Evolutionary conservation across 1,140 invertebrate species (phyloP), one percentile per base, ranked within the genome.

Genomic region (Chrysomallon squamiferum): DNA sequence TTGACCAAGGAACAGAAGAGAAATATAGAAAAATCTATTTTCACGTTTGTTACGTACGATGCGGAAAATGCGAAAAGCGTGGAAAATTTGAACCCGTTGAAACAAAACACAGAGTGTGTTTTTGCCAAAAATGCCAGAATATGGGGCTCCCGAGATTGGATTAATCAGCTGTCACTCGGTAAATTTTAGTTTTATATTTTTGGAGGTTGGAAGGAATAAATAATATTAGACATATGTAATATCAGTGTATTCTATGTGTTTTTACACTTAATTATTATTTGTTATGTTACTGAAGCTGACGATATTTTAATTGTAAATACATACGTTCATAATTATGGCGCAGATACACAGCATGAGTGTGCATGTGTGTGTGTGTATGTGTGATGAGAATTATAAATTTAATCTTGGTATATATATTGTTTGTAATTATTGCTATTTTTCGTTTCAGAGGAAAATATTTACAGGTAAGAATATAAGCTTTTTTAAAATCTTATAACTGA

Each of bases 101-200:
- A 79, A 66, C 6, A 62, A 27, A 68, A 77, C 27, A 73, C 80
- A 38, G 76, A 81, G 58, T 84, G 81, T 67, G 62, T 76, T 32
- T 84, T 84, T 74, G 81, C 82, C 3, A 78, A 72, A 64, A 69
- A 68, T 32, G 72, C 82, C n/a, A 74, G 68, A 61, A 9, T 82
- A 15, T 83, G 82, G 82, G 77, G 77, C 30, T 70, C 69, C 20
- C 57, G 62, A 15, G 57, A 69, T 32, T 84, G 78, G 79, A 62
- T 73, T 25, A 18, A 69, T 9, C 30, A 62, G 5, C 35, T 80
- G 4, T 59, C 60, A 50, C 50, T 79, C 54, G 80, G 80, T 80
- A 70, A n/a, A n/a, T n/a, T n/a, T n/a, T n/a, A n/a, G n/a, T n/a
- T n/a, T n/a, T n/a, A n/a, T n/a, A n/a, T n/a, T n/a, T n/a, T n/a